Evolutionary conservation across 1,140 invertebrate species (phyloP), one percentile per base, ranked within the genome.

Genomic region (Scaptomyza graminum): DNA sequence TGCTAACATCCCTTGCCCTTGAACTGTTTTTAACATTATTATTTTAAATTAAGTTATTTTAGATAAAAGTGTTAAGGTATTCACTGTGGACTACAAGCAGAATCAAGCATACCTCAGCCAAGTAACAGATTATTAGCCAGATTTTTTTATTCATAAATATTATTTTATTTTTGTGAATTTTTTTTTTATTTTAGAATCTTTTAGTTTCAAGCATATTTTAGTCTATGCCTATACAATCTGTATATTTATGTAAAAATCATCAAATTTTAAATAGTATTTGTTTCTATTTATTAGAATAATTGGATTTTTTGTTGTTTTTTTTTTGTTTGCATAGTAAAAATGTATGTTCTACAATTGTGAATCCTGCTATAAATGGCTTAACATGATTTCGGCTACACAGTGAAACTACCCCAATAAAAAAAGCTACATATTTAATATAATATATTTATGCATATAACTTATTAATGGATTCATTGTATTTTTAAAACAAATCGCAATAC

Each of bases 401-500:
- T 5, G 39, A 34, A 8, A 28, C 6, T 43, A n/a, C 54, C 50
- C 39, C 61, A 55, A 34, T 34, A 15, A 18, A 16, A 37, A 9
- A 22, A 41, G 22, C 12, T 43, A 16, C n/a, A n/a, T n/a, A n/a
- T n/a, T n/a, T n/a, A n/a, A n/a, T 8, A n/a, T 6, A 56, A 11
- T 39, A 57, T 9, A 9, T 16, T 28, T 59, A 50, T 18, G 15
- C 43, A 22, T 31, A 12, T 31, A 9, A 22, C 34, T 31, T 54
- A 68, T 62, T 46, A 13, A 37, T 65, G 31, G 28, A 57, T 66
- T 54, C 56, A 61, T 76, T 46, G 31, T 64, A 55, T 74, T 65
- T 22, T 57, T 43, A 60, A 63, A 74, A 84, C 61, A 77, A 62
- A 61, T 85, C 51, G 47, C 64, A 85, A 80, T 77, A 84, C 67